Evolutionary conservation across 2,113 vertebrate genomes (phyloP), one percentile per base, ranked within the genome.

Genomic region (Chroicocephalus ridibundus): DNA sequence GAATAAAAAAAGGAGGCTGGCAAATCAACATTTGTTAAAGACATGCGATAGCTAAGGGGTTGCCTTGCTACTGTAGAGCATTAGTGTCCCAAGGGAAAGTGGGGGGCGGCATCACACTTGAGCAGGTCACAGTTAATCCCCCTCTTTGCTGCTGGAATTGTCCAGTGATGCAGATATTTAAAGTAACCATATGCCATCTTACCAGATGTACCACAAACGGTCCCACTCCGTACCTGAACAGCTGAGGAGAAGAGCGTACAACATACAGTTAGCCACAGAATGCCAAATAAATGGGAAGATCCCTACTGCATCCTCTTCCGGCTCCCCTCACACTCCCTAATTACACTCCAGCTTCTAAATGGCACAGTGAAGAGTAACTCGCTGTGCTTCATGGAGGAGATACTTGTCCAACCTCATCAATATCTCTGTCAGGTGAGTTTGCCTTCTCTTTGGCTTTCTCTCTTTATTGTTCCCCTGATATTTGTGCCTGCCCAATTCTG

Each of bases 181-280:
- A 46, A 42, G 10, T 34, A 87, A 94, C 51, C 15, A 17, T 40
- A 24, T 40, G 44, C 70, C 16, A 8, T 92, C 98, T 98, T 98
- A 98, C 98, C 98, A 98, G 92, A 98, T 98, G 34, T 98, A 98
- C 98, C 98, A 98, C 80, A 98, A 97, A 57, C 31, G 97, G 27
- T 98, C 82, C 98, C 98, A 98, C 44, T 98, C 94, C 9, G 94
- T 97, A 25, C 96, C 95, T 65, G 98, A 61, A 47, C 98, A 98
- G 58, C 98, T 98, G 91, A 46, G 58, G 79, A 94, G 54, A 95
- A 92, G 82, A 94, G 9, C 15, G 12, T 72, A 82, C 29, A 54
- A 96, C 44, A 94, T 42, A 65, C 7, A 78, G 16, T 88, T 93
- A 95, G 58, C 57, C 21, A 84, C n/a, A 85, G 55, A 88, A 79